A percentile compares a stretch with the other conserved stretches of the same genome.
These are phyloP conservation scores for Cerceris ruficornis DNA, from an alignment of 2,888 invertebrate genomes.

Conservation along the genomic window DNA sequence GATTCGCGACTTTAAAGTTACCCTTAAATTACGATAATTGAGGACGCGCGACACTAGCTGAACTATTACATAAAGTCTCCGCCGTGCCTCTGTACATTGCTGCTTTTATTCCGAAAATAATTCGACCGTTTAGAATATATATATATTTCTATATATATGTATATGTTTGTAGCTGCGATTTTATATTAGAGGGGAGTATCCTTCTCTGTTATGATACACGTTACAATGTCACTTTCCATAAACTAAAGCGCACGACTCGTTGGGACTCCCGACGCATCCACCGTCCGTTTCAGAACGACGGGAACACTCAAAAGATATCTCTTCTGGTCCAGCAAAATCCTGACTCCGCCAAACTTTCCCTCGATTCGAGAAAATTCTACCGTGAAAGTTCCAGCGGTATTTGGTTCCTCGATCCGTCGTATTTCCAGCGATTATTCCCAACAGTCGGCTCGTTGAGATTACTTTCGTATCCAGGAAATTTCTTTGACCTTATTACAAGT, in stretches of 20 bases:
- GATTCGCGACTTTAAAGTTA: conserved; percentile 15
- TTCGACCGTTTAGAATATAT: conserved; percentile 69
- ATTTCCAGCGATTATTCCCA: conserved; percentile 18
- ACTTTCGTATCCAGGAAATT: conserved; percentile 19
- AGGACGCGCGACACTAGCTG: conserved; percentile 49
- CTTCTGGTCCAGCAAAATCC: background rate
- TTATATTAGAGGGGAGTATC: conserved; percentile 25
- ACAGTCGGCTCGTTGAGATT: conserved; percentile 26
- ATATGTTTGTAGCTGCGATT: conserved; percentile 32
- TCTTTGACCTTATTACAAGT: conserved; percentile 13
- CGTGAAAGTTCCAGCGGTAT: background rate
- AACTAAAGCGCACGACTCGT: background rate
- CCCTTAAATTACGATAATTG: conserved; percentile 46
- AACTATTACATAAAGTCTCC: conserved; percentile 34
- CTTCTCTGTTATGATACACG: conserved; percentile 26
- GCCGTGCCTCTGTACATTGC: conserved; percentile 43
- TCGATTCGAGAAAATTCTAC: background rate
- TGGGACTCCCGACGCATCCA: background rate
- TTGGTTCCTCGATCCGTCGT: conserved; percentile 11
- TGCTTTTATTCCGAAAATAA: conserved; percentile 67
- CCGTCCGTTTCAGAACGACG: background rate
- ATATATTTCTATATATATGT: conserved; percentile 42
- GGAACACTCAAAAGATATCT: background rate
- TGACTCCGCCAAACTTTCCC: background rate
- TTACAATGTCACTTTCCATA: conserved; percentile 10